Conservation (phyloP, 2,888 invertebrate species). For the Sarcophaga variegata region DNA sequence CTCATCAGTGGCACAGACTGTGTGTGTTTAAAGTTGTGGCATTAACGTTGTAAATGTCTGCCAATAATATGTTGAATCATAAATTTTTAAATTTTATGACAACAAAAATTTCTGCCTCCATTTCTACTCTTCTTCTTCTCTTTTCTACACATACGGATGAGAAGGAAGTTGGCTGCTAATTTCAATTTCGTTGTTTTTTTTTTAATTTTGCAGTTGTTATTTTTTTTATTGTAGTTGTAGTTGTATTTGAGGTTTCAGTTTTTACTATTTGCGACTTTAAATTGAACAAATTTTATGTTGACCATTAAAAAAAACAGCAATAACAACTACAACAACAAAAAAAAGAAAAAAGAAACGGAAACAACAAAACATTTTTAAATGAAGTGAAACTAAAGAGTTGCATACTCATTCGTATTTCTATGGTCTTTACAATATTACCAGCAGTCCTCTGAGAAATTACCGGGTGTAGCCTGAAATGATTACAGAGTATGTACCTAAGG, state of each 20-base stretch:
- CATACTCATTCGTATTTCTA: too few relatives aligned
- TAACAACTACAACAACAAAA: too few relatives aligned
- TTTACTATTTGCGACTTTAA: background rate
- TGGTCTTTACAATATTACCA: too few relatives aligned
- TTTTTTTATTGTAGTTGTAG: slow-evolving; percentile 28
- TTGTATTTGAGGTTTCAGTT: too few relatives aligned
- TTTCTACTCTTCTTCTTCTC: too few relatives aligned
- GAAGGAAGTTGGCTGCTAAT: slow-evolving; percentile 48
- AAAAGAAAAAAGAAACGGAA: too few relatives aligned
- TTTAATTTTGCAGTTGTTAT: background rate
- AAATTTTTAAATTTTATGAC: slow-evolving; percentile 74
- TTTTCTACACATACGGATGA: too few relatives aligned
- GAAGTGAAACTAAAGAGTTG: background rate
- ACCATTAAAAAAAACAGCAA: too few relatives aligned
- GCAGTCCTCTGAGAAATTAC: too few relatives aligned
- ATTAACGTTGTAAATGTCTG: slow-evolving; percentile 77
- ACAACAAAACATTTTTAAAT: too few relatives aligned
- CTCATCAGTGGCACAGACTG: background rate
- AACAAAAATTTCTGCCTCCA: slow-evolving; percentile 19
- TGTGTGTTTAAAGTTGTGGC: slow-evolving; percentile 2
- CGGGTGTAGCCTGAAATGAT: too few relatives aligned
- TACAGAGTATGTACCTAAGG: too few relatives aligned
- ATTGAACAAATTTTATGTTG: background rate
- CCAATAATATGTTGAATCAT: slow-evolving; percentile 73
- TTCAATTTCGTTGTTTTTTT: slow-evolving; percentile 12